Base-by-base conservation (phyloP, 2,113 vertebrate genomes). In the Alethe diademata region DNA sequence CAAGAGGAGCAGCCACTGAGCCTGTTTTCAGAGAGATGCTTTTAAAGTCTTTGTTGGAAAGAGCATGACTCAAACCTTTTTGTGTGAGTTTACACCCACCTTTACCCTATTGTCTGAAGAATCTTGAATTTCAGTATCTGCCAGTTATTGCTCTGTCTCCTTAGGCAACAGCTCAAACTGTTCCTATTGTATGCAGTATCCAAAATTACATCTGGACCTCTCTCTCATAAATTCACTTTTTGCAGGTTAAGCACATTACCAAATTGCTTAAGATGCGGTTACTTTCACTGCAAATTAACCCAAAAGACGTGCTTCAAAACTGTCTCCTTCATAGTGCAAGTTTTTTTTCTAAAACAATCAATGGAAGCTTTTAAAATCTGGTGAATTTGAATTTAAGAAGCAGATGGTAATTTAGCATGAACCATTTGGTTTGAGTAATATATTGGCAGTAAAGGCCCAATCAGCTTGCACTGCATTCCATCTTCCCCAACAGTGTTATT, bases 401-500 rank as follows among this genome's bases (percentile, higher is more conserved):
- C 96, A 97, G 95, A 95, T 96, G 95, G 94, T 74, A 96, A 96
- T 96, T 95, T 95, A 93, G 81, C 90, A 92, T 87, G 90, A 96
- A 86, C 94, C 95, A 94, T 96, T 96, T 95, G 95, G 93, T 92
- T 91, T 95, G 92, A 91, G 92, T 95, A 96, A 95, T 93, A 90
- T 86, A 90, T 92, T 95, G 95, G 71, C 93, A 94, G 67, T 92
- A 92, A 91, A 87, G 90, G 67, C 74, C 94, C 91, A 94, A 72
- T 95, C 94, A 96, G 78, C 87, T 90, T 79, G 71, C 35, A 19
- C 7, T 90, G 84, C 78, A 72, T 95, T 96, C 78, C 58, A 26
- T 94, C 87, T 92, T 96, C 82, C 85, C 74, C 90, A 91, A 69
- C 80, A 88, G 71, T 87, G 81, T 95, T 95, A 90, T 95, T 92